These are phyloP conservation scores for Spizella passerina DNA, from an alignment of 2,797 vertebrate genomes.

Conservation along the genomic window DNA sequence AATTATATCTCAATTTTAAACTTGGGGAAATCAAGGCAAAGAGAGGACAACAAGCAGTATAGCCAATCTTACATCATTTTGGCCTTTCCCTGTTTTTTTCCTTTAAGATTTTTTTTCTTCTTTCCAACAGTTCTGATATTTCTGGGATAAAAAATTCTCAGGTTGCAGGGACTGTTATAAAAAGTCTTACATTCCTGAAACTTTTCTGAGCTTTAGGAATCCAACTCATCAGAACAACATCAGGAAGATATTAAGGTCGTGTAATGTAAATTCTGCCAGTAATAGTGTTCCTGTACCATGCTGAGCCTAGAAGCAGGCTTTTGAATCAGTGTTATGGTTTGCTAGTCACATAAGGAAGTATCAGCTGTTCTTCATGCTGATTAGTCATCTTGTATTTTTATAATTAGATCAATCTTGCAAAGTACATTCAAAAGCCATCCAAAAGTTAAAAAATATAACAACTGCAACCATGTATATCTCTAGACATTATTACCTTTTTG, in stretches of 20 bases:
- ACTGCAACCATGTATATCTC: neutral
- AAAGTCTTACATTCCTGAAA: neutral
- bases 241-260: neutral
- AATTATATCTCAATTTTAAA: neutral
- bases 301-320: neutral
- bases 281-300: neutral
- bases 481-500: constrained; percentile 84
- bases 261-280: neutral
- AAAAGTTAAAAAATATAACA: neutral
- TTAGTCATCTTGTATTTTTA: neutral
- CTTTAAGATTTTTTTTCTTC: neutral
- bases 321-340: neutral
- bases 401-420: neutral
- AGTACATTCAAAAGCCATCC: neutral
- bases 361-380: neutral
- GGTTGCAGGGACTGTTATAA: neutral
- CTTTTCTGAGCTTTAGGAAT: neutral
- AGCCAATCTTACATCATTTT: neutral
- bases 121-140: neutral
- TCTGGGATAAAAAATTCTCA: neutral
- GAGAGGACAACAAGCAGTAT: neutral
- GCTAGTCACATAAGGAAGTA: neutral
- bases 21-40: neutral
- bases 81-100: neutral
- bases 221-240: neutral